Evolutionary conservation across 23 tunicate genomes (phyloP), one percentile per base, ranked within the genome.

Genomic region (Diplosoma virens): DNA sequence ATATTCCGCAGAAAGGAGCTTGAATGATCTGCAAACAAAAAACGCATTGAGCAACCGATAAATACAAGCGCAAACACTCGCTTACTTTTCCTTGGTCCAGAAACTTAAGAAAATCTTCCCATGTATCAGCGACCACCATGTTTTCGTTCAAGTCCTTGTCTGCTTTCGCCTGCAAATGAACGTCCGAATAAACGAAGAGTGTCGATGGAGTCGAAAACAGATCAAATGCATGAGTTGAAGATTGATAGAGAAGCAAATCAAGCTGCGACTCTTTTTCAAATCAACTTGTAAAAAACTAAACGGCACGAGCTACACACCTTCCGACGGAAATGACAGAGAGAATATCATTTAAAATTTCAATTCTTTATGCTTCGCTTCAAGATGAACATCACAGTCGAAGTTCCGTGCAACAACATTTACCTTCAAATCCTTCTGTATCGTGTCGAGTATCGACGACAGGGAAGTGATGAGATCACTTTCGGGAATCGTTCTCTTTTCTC

Each of bases 1-100:
- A 66, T n/a, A 63, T 79, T 56, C 67, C 61, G 79, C 98, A 93
- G 56, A 81, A 93, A 2, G 98, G 98, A 70, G 98, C 94, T 87
- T 93, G 98, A 53, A 93, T 86, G 26, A 93, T 78, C 94, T 93
- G 71, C 17, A 78, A 30, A 56, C 25, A 29, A 61, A 61, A 41
- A 41, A 24, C 47, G 14, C 50, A 9, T 7, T 14, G 14, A 41
- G 50, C 50, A 41, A 41, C 11, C 9, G 14, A 41, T 7, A 9
- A 41, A 41, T n/a, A n/a, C n/a, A n/a, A 55, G 23, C 61, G 61
- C 5, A 4, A 25, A 55, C 22, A 24, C n/a, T 17, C 4, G 22
- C 61, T 0, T 37, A 90, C 97, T 83, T 85, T 92, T 68, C 91
- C 86, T 26, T 92, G 64, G 58, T 92, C 97, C 28, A 92, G 84